phyloP scores from a whole-genome alignment of 1,140 invertebrate species.

The Bombus picipes region DNA sequence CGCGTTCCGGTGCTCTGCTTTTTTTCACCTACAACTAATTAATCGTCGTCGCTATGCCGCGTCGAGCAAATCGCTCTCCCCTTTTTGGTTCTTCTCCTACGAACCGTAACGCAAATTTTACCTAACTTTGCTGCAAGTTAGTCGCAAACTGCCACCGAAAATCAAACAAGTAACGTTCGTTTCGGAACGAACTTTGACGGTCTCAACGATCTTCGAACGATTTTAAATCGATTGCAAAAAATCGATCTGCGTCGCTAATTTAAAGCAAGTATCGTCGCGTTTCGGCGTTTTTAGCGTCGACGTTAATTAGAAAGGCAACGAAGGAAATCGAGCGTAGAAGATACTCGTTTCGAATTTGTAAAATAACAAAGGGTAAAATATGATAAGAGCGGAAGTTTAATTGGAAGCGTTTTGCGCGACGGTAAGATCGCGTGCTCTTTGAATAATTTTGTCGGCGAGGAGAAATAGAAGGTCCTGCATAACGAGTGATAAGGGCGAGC shows the following conservation, averaged over 20 bases:
- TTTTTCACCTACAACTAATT: too few species aligned
- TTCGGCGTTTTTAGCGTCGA: not conserved
- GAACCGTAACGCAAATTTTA: too few species aligned
- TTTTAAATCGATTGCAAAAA: not conserved
- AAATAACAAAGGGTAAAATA: too few species aligned
- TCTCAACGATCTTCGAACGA: not conserved
- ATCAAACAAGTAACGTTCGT: not conserved
- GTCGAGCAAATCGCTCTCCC: not conserved
- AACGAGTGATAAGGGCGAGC: conserved; percentile 30
- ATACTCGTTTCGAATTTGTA: not conserved
- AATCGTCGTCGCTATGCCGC: not conserved
- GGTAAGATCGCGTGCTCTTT: not conserved
- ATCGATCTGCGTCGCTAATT: too few species aligned
- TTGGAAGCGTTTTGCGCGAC: not conserved
- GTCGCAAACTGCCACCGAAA: not conserved
- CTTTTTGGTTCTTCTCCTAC: too few species aligned
- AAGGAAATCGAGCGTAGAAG: not conserved
- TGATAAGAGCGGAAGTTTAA: not conserved
- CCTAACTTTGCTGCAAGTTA: not conserved
- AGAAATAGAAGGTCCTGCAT: not conserved
- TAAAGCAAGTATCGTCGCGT: not conserved
- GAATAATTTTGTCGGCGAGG: not conserved
- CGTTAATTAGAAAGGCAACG: not conserved
- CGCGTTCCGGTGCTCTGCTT: not conserved
- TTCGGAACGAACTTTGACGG: too few species aligned